Base-by-base conservation (phyloP, 2,113 vertebrate species). In the Actenoides lindsayi region DNA sequence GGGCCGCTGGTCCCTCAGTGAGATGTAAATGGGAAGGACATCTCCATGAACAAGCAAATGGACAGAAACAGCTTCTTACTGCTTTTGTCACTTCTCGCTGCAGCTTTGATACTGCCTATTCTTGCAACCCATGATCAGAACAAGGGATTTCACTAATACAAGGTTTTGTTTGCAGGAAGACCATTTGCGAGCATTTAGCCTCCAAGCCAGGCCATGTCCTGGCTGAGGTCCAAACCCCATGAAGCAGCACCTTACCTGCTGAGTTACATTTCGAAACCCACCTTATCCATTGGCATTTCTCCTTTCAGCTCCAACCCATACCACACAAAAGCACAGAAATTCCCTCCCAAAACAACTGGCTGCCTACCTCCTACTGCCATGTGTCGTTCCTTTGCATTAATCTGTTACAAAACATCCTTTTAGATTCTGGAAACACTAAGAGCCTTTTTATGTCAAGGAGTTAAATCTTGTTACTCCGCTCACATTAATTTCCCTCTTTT, bases 401-500 rank as follows among this genome's bases (percentile, higher is more conserved):
- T 70, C 68, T 17, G 7, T 50, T 46, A 83, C 50, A 88, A 94
- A 88, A 59, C 64, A 46, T 27, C 17, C 7, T 71, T 33, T 56
- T 85, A 60, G 67, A 65, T 62, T 76, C 76, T 82, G 70, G 25
- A 82, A 96, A 53, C 37, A 57, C 56, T 54, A 27, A 64, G 44
- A 80, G 9, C 39, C 39, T 39, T 95, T 94, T 92, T 30, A 63
- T 76, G 71, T 85, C 60, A 87, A 92, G 46, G 70, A 93, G 24
- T 90, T 96, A 95, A 94, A 88, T 90, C 88, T 88, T 24, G 28
- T 83, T 93, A 67, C 68, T 82, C 91, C 76, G 69, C 48, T 31
- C 51, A 24, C 42, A 74, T 48, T 77, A 39, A 74, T 93, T 81
- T 79, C 35, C 67, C 46, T 89, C 83, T 62, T 81, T 74, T 79